These are phyloP conservation scores for Alces alces DNA, from an alignment of 2,113 vertebrate genomes.

Conservation along the genomic window DNA sequence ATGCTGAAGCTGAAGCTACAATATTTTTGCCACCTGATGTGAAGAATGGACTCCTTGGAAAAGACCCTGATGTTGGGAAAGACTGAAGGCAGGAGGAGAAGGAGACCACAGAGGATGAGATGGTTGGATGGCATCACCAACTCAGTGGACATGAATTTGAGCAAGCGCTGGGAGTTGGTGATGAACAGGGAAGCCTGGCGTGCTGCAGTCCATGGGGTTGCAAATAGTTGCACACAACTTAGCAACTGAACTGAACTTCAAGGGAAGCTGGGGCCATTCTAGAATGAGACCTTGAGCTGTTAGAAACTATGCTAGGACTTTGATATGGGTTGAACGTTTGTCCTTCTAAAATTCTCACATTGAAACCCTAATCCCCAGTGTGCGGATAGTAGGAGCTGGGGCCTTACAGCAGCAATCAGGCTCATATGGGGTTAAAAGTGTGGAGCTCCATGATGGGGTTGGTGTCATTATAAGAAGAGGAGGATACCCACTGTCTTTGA, in stretches of 20 bases:
- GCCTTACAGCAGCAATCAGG: neutral
- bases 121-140: neutral
- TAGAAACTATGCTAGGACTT: neutral
- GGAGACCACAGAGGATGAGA: neutral
- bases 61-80: neutral
- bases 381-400: neutral
- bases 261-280: neutral
- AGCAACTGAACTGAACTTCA: neutral
- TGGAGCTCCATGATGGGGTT: fast-evolving
- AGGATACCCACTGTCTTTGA: neutral
- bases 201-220: neutral
- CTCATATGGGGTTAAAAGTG: neutral
- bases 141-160: neutral
- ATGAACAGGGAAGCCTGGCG: neutral
- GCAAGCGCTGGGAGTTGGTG: neutral
- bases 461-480: neutral
- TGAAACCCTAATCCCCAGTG: neutral
- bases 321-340: neutral
- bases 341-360: neutral
- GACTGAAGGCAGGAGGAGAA: neutral
- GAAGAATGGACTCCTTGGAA: neutral
- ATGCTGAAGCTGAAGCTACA: too few relatives aligned
- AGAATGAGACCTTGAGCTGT: neutral
- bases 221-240: neutral
- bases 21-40: neutral